Conservation (phyloP, 2,797 vertebrate genomes). For the Thamnophis elegans region DNA sequence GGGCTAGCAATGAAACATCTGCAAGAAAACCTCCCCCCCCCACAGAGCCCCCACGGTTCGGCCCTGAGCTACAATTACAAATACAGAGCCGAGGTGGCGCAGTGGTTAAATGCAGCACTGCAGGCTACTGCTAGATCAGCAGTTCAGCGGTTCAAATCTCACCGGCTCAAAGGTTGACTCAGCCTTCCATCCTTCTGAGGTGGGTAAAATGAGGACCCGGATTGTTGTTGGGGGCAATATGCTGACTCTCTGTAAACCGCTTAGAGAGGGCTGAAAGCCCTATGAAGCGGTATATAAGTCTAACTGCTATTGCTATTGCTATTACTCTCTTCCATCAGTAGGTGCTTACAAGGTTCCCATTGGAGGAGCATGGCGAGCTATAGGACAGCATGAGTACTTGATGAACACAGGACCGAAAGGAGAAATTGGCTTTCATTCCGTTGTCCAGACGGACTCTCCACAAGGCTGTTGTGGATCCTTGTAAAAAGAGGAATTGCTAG, state of each 20-base stretch:
- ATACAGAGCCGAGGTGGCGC: too few species aligned
- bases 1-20: neutral
- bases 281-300: too few species aligned
- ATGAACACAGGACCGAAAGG: neutral
- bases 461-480: neutral
- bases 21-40: neutral
- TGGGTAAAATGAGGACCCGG: too few species aligned
- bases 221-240: too few species aligned
- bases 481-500: neutral
- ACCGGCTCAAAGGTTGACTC: too few species aligned
- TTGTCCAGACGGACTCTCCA: neutral
- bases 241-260: too few species aligned
- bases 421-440: neutral
- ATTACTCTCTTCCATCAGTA: neutral
- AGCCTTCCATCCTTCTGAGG: too few species aligned
- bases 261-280: too few species aligned
- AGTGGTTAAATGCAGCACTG: too few species aligned
- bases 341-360: neutral
- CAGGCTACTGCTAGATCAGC: too few species aligned
- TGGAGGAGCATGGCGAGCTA: neutral
- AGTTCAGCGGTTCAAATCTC: too few species aligned
- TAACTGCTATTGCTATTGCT: too few species aligned
- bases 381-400: neutral
- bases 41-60: neutral
- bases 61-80: neutral